phyloP scores from a whole-genome alignment of 2,888 invertebrate genomes.

The Diadegma fenestrale region DNA sequence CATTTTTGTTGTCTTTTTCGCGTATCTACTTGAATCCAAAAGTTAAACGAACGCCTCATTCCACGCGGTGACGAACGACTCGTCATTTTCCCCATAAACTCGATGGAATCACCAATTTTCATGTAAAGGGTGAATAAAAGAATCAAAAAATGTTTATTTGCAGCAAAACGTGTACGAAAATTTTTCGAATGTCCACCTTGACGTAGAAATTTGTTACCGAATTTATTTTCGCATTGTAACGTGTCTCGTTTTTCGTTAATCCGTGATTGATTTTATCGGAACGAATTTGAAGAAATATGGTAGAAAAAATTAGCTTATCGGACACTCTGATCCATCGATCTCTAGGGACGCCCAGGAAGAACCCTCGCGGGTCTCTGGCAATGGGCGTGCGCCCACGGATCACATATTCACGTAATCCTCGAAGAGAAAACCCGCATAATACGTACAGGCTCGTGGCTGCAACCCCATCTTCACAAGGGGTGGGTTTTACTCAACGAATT shows the following conservation, averaged over 20 bases:
- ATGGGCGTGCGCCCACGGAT: conserved; percentile 81
- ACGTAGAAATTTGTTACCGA: not conserved
- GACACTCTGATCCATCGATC: conserved; percentile 76
- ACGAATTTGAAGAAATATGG: conserved; percentile 55
- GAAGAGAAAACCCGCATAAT: conserved; percentile 75
- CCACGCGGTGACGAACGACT: conserved; percentile 1
- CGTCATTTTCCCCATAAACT: not conserved
- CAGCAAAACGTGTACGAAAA: not conserved
- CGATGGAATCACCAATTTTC: not conserved
- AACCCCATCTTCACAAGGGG: conserved; percentile 75
- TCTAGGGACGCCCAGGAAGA: conserved; percentile 68
- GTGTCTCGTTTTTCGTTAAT: not conserved
- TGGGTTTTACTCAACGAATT: conserved; percentile 76
- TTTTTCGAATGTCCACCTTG: no score
- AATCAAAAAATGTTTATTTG: not conserved
- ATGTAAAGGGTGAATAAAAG: not conserved
- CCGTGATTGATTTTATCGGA: conserved; percentile 12
- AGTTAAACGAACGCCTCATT: conserved; percentile 40
- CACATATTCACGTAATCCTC: conserved; percentile 83
- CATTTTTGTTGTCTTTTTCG: conserved; percentile 17
- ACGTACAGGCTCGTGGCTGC: conserved; percentile 60
- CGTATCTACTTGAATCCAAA: not conserved
- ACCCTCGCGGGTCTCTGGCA: conserved; percentile 61
- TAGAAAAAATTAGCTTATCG: conserved; percentile 81
- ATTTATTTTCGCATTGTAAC: not conserved